Percentiles rank a stretch among this genome's conserved stretches.
Evolutionary conservation across 2,888 invertebrate genomes (phyloP).

Genomic region (Azorinus chamasolen): DNA sequence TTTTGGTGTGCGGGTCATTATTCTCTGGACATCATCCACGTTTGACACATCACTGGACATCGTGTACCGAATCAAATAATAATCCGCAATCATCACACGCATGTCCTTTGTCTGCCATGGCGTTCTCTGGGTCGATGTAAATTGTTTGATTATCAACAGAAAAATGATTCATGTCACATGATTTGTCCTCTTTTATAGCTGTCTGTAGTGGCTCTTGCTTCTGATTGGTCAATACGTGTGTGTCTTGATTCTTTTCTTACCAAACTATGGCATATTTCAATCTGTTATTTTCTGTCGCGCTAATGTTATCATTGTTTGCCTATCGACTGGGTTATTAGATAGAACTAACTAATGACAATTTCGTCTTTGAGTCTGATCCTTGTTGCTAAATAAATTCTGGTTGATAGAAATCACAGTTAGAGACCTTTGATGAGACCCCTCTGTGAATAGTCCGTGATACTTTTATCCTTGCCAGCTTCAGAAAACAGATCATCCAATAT

Average conservation of each 20-base stretch:
- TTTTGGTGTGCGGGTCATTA: not conserved
- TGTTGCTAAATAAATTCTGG: not conserved
- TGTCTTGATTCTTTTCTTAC: not conserved
- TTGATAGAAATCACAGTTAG: not conserved
- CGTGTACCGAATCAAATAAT: slow-evolving; percentile 11
- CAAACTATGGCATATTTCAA: not conserved
- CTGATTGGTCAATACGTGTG: slow-evolving; percentile 4
- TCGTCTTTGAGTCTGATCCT: slow-evolving; percentile 3
- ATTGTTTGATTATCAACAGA: not conserved
- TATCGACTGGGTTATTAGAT: not conserved
- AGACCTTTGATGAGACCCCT: not conserved
- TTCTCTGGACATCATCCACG: slow-evolving; percentile 7
- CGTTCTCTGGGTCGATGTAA: not conserved
- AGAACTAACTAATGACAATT: slow-evolving; percentile 3
- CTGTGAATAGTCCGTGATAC: slow-evolving; percentile 4
- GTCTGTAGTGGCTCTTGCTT: not conserved
- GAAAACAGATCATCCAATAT: not conserved
- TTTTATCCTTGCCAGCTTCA: not conserved
- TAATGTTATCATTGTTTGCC: not conserved
- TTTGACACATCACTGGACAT: slow-evolving; percentile 8
- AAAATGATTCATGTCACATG: slow-evolving; percentile 5
- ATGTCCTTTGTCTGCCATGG: slow-evolving; percentile 2
- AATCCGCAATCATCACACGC: slow-evolving; percentile 24
- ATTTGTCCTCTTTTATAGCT: slow-evolving; percentile 5
- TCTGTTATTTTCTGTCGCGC: slow-evolving; percentile 1